A percentile compares a stretch with the other conserved stretches of the same genome.
phyloP scores from a whole-genome alignment of 2,888 invertebrate species.

The Mythimna lalbum region DNA sequence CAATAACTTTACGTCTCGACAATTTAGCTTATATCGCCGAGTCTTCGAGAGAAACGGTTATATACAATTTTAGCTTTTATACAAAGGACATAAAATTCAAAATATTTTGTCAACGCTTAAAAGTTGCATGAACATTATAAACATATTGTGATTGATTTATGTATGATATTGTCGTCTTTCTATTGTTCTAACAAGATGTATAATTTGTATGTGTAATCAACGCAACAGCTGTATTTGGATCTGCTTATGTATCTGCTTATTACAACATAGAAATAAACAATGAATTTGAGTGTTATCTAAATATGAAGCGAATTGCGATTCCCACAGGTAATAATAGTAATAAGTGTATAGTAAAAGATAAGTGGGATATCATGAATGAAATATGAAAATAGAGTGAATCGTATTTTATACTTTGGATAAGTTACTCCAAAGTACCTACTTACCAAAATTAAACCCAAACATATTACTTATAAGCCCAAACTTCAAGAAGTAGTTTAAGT shows the following conservation, averaged over 20 bases:
- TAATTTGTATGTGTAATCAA: slow-evolving; percentile 28
- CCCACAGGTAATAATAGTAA: background rate
- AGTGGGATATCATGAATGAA: background rate
- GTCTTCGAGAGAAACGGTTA: background rate
- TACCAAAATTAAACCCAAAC: too few species aligned
- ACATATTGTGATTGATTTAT: slow-evolving; percentile 62
- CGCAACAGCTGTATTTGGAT: slow-evolving; percentile 39
- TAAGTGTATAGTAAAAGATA: background rate
- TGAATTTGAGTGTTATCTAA: slow-evolving; percentile 11
- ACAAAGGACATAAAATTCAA: slow-evolving; percentile 12
- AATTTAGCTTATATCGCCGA: slow-evolving; percentile 30
- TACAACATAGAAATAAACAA: slow-evolving; percentile 22
- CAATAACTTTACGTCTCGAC: slow-evolving; percentile 50
- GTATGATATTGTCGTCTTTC: slow-evolving; percentile 56
- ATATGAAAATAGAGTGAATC: background rate
- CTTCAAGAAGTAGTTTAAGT: background rate
- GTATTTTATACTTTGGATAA: background rate
- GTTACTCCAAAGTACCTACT: too few species aligned
- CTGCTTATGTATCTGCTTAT: slow-evolving; percentile 23
- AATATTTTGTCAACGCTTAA: background rate
- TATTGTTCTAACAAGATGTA: slow-evolving; percentile 52
- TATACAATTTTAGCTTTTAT: slow-evolving; percentile 27
- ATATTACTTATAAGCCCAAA: too few species aligned
- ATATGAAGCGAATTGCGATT: background rate
- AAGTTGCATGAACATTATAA: slow-evolving; percentile 10